Conservation (phyloP, 2,797 vertebrate genomes). For the Acanthurus leucopareius region DNA sequence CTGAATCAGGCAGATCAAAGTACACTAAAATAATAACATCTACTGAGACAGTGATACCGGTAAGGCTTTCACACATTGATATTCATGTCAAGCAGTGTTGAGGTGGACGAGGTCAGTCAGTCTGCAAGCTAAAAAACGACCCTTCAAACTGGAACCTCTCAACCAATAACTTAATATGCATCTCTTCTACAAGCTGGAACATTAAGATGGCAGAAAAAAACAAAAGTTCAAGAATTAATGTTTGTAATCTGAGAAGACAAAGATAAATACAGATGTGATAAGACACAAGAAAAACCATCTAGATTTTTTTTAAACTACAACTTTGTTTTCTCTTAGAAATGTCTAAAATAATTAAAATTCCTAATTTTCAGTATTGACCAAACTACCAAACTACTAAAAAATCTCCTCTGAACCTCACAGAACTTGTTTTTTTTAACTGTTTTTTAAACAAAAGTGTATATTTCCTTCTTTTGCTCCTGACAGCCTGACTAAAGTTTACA, state of each 20-base stretch:
- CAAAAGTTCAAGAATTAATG: neutral
- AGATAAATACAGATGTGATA: neutral
- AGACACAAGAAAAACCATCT: neutral
- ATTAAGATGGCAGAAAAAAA: neutral
- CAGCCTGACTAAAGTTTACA: neutral
- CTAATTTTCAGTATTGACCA: neutral
- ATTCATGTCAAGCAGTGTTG: neutral
- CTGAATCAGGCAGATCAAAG: neutral
- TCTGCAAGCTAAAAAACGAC: conserved; percentile 3
- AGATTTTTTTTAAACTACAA: neutral
- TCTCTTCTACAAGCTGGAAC: neutral
- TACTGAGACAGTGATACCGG: neutral
- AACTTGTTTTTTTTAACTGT: too few species aligned
- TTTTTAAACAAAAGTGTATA: too few species aligned
- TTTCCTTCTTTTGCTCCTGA: too few species aligned
- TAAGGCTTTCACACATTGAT: neutral
- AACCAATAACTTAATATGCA: neutral
- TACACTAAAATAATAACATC: neutral
- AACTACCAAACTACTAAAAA: neutral
- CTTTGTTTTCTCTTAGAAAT: neutral
- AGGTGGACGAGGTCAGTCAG: conserved; percentile 1
- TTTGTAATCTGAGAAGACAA: neutral
- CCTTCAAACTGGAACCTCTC: conserved; percentile 1
- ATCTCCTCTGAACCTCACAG: too few species aligned
- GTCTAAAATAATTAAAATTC: neutral